These are phyloP conservation scores for Poeciliopsis retropinna DNA, from an alignment of 2,113 vertebrate species.

Conservation along the genomic window DNA sequence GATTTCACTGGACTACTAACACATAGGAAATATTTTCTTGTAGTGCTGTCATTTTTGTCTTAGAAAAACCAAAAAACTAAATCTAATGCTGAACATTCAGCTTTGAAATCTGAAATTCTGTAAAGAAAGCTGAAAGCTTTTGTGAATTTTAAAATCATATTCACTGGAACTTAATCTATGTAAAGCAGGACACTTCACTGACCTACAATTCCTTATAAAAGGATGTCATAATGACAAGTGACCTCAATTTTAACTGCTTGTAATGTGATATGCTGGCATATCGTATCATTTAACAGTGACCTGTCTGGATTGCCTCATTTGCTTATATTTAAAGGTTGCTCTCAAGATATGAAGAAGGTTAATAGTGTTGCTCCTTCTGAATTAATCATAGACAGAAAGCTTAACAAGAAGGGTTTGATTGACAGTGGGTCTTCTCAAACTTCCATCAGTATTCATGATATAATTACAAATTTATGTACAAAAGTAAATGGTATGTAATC, in stretches of 20 bases:
- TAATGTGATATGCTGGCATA: conserved; percentile 50
- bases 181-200: conserved; percentile 3
- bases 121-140: conserved; percentile 24
- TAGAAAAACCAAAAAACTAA: conserved; percentile 38
- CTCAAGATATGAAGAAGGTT: conserved; percentile 16
- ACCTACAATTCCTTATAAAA: conserved; percentile 9
- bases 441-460: conserved; percentile 51
- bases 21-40: conserved; percentile 1
- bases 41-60: conserved; percentile 44
- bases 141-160: conserved; percentile 3
- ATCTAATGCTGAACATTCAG: conserved; percentile 13
- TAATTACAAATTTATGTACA: conserved; percentile 59
- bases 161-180: conserved; percentile 15
- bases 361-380: conserved; percentile 36
- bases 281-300: conserved; percentile 52
- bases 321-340: conserved; percentile 42
- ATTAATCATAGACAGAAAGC: conserved; percentile 17
- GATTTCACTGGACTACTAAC: neutral
- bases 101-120: conserved; percentile 22
- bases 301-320: conserved; percentile 34
- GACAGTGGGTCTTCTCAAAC: conserved; percentile 21
- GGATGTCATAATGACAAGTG: conserved; percentile 47
- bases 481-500: conserved; percentile 54
- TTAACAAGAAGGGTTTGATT: conserved; percentile 6
- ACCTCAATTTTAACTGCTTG: conserved; percentile 69